Percentiles rank a stretch among this genome's conserved stretches.
Evolutionary conservation across 2,113 vertebrate genomes (phyloP).

Genomic region (Catharus bicknelli): DNA sequence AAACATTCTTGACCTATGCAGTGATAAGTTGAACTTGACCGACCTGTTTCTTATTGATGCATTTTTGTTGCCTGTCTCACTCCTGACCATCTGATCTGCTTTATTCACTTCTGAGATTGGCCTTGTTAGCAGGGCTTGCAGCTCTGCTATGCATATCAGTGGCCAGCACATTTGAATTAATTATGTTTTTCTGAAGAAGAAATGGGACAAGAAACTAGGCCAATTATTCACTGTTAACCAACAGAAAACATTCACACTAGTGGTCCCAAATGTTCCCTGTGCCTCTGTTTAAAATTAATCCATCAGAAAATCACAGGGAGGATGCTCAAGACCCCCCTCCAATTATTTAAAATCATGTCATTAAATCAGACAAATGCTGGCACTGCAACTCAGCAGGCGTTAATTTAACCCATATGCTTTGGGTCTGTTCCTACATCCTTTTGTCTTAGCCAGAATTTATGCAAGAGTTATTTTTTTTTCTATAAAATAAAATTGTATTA

Average conservation of each 20-base stretch:
- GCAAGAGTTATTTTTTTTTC: not conserved
- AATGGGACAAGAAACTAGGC: constrained; percentile 48
- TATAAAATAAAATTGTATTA: constrained; percentile 22
- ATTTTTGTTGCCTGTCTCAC: not conserved
- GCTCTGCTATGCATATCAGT: not conserved
- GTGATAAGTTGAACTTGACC: not conserved
- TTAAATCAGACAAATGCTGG: constrained; percentile 64
- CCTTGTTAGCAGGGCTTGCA: not conserved
- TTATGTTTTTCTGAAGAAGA: constrained; percentile 34
- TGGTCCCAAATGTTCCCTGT: constrained; percentile 30
- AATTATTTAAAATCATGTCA: constrained; percentile 60
- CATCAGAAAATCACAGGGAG: constrained; percentile 49
- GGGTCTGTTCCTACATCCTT: constrained; percentile 51
- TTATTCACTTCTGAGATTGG: not conserved
- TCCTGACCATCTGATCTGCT: not conserved
- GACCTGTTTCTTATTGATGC: not conserved
- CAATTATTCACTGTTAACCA: constrained; percentile 59
- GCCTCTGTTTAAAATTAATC: constrained; percentile 62
- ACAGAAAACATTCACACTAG: constrained; percentile 40
- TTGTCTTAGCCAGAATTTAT: constrained; percentile 49
- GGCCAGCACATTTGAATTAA: constrained; percentile 22
- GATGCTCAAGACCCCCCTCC: constrained; percentile 45
- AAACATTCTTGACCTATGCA: not conserved
- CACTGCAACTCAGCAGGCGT: constrained; percentile 53
- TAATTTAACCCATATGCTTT: constrained; percentile 68